A percentile compares a stretch with the other conserved stretches of the same genome.
Conservation (phyloP, 2,888 invertebrate genomes). For the Seira ritae region DNA sequence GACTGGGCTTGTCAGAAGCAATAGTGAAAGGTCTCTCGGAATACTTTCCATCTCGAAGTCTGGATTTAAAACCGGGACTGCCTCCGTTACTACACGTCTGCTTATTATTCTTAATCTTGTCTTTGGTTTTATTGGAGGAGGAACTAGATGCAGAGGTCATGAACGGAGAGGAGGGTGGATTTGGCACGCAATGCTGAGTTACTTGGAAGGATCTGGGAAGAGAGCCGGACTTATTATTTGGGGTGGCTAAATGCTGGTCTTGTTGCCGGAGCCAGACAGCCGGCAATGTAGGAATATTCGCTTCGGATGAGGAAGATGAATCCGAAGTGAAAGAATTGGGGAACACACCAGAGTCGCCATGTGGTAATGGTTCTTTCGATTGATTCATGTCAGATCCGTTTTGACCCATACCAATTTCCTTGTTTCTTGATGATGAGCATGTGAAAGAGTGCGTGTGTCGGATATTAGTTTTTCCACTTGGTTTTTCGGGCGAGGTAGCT, state of each 20-base stretch:
- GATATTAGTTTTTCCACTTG: constrained; percentile 73
- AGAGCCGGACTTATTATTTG: constrained; percentile 85
- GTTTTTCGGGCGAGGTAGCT: constrained; percentile 62
- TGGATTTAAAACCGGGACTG: constrained; percentile 61
- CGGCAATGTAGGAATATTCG: constrained; percentile 80
- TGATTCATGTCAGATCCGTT: constrained; percentile 51
- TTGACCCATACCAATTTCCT: constrained; percentile 56
- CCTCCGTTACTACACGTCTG: constrained; percentile 37
- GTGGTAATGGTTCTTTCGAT: constrained; percentile 70
- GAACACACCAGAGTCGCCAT: constrained; percentile 73
- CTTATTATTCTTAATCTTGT: constrained; percentile 42
- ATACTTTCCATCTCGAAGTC: constrained; percentile 75
- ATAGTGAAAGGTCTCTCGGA: constrained; percentile 84
- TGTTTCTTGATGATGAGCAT: constrained; percentile 71
- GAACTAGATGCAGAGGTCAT: constrained; percentile 9
- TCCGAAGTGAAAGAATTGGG: constrained; percentile 73
- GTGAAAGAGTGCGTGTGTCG: constrained; percentile 75
- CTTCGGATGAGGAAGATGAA: constrained; percentile 73
- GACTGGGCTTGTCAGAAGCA: constrained; percentile 81
- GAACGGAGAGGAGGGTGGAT: constrained; percentile 70
- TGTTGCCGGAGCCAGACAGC: constrained; percentile 85
- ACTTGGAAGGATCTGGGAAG: constrained; percentile 87
- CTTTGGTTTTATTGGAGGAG: constrained; percentile 26
- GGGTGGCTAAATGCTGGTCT: constrained; percentile 82
- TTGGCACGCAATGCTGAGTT: constrained; percentile 77